Percentiles rank a stretch among this genome's conserved stretches.
These are phyloP conservation scores for Electrophaes corylata DNA, from an alignment of 2,888 invertebrate genomes.

Conservation along the genomic window DNA sequence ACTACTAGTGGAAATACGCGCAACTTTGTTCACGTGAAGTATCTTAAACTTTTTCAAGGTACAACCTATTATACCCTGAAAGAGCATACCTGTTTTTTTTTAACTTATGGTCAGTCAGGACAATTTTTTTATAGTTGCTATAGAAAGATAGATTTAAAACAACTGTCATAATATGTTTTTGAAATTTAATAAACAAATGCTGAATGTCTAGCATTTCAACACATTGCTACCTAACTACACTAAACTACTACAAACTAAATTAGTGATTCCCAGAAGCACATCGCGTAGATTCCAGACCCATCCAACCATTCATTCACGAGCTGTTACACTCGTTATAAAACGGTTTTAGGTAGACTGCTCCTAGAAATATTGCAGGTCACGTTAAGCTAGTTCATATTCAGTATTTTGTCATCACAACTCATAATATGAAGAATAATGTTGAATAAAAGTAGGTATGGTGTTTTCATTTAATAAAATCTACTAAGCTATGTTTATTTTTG, in stretches of 20 bases:
- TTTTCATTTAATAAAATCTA: conserved; percentile 11
- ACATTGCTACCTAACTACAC: conserved; percentile 26
- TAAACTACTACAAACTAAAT: no score
- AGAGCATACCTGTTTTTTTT: no score
- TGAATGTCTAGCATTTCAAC: not conserved
- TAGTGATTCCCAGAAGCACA: conserved; percentile 76
- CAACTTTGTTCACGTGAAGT: no score
- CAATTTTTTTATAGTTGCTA: no score
- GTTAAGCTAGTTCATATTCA: conserved; percentile 52
- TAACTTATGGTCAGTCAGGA: no score
- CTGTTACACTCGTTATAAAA: conserved; percentile 53
- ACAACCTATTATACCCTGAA: no score
- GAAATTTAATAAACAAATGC: no score
- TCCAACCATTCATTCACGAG: conserved; percentile 73
- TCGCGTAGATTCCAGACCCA: conserved; percentile 49
- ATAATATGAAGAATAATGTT: conserved; percentile 46
- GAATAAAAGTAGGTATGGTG: conserved; percentile 10
- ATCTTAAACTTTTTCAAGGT: no score
- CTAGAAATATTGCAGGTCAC: conserved; percentile 45
- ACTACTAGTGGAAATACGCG: no score
- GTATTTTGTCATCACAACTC: conserved; percentile 51
- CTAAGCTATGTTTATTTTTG: not conserved
- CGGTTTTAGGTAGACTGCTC: conserved; percentile 43
- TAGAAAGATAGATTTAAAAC: no score
- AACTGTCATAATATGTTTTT: no score